These are phyloP conservation scores for Syngnathus scovelli DNA, from an alignment of 2,113 vertebrate genomes.

Conservation along the genomic window DNA sequence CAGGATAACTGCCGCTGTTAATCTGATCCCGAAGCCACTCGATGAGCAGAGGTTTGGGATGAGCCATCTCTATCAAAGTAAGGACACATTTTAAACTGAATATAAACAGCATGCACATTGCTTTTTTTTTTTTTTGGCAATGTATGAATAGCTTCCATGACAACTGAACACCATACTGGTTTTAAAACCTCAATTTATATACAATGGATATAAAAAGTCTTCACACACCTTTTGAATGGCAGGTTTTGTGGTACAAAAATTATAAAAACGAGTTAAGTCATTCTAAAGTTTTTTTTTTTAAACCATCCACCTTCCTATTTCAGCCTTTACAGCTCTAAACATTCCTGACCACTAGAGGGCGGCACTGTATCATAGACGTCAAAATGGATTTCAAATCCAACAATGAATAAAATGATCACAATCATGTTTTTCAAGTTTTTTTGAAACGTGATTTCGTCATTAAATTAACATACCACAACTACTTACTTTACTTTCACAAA, in stretches of 20 bases:
- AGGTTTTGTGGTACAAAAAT: too few species aligned
- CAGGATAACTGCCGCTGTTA: slow-evolving; percentile 67
- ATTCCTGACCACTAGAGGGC: slow-evolving; percentile 5
- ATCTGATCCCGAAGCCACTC: slow-evolving; percentile 77
- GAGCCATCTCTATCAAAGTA: slow-evolving; percentile 63
- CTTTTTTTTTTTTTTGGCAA: not conserved
- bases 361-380: not conserved
- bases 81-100: not conserved
- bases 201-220: not conserved
- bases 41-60: slow-evolving; percentile 73
- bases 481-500: not conserved
- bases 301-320: not conserved
- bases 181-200: not conserved
- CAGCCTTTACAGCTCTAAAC: not conserved
- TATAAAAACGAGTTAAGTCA: too few species aligned
- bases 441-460: not conserved
- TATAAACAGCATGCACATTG: not conserved
- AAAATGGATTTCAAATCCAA: not conserved
- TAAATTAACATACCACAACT: not conserved
- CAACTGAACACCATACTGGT: not conserved
- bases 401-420: not conserved
- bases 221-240: not conserved
- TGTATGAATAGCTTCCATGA: not conserved
- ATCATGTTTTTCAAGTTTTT: too few species aligned
- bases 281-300: not conserved